phyloP scores from a whole-genome alignment of 2,888 invertebrate genomes.

The Cryptus armator region DNA sequence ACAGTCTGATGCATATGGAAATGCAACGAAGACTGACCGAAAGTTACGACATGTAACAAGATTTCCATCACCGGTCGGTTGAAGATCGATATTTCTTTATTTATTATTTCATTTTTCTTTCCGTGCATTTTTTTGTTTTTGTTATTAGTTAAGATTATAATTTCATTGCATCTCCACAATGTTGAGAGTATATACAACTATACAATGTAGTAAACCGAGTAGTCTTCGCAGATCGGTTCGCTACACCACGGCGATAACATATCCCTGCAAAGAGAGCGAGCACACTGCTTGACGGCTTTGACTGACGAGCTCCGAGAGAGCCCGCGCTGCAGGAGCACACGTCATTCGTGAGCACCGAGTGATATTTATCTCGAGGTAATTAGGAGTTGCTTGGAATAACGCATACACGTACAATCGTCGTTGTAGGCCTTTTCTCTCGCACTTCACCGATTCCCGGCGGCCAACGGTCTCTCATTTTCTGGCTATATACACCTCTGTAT shows the following conservation, averaged over 20 bases:
- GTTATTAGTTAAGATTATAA: slow-evolving; percentile 29
- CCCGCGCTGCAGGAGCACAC: slow-evolving; percentile 81
- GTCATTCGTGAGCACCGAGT: slow-evolving; percentile 79
- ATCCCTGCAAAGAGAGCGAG: slow-evolving; percentile 69
- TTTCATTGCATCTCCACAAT: slow-evolving; percentile 25
- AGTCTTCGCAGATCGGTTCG: slow-evolving; percentile 58
- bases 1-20: neutral
- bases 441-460: slow-evolving; percentile 65
- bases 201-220: slow-evolving; percentile 10
- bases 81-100: neutral
- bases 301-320: slow-evolving; percentile 80
- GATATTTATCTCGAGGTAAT: slow-evolving; percentile 83
- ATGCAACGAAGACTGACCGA: slow-evolving; percentile 3
- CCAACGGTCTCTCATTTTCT: slow-evolving; percentile 53
- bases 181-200: slow-evolving; percentile 36
- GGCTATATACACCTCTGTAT: slow-evolving; percentile 35
- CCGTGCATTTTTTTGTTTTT: slow-evolving; percentile 1
- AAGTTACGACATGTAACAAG: slow-evolving; percentile 2
- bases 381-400: slow-evolving; percentile 81
- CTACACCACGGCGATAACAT: slow-evolving; percentile 77
- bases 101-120: slow-evolving; percentile 27
- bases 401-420: slow-evolving; percentile 66
- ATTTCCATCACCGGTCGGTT: slow-evolving; percentile 10
- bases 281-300: slow-evolving; percentile 77
- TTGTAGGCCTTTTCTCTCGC: slow-evolving; percentile 68